A percentile compares a stretch with the other conserved stretches of the same genome.
Conservation (phyloP, 1,140 invertebrate genomes). For the Colletes latitarsis region DNA sequence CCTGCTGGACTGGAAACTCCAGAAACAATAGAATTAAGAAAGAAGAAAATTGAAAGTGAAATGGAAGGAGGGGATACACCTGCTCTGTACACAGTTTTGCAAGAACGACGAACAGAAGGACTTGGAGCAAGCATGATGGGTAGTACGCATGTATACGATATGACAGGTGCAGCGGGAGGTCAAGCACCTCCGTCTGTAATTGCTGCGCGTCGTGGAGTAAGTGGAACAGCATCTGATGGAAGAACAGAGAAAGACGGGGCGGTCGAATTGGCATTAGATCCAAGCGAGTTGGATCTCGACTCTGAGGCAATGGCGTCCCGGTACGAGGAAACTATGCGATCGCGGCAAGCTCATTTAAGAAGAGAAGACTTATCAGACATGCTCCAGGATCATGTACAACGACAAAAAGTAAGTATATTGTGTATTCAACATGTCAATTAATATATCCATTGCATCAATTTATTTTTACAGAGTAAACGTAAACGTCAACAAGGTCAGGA, state of each 20-base stretch:
- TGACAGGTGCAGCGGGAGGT: constrained; percentile 85
- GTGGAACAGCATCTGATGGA: constrained; percentile 72
- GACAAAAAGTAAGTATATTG: constrained; percentile 88
- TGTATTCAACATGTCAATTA: constrained; percentile 30
- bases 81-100: constrained; percentile 95
- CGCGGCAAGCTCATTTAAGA: constrained; percentile 92
- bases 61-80: constrained; percentile 97
- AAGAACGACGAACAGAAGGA: constrained; percentile 95
- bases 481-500: constrained; percentile 94
- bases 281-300: constrained; percentile 97
- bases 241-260: constrained; percentile 84
- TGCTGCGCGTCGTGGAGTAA: constrained; percentile 75
- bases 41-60: constrained; percentile 97
- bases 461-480: constrained; percentile 89
- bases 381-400: constrained; percentile 98
- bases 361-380: constrained; percentile 99
- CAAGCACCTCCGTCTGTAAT: constrained; percentile 82
- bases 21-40: constrained; percentile 98
- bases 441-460: constrained; percentile 18
- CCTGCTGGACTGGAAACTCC: constrained; percentile 98
- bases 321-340: constrained; percentile 97
- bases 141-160: constrained; percentile 98
- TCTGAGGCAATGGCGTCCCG: constrained; percentile 97
- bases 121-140: constrained; percentile 99
- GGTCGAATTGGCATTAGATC: constrained; percentile 97